These are phyloP conservation scores for Erythrocercus mccallii DNA, from an alignment of 2,113 vertebrate species.

Conservation along the genomic window DNA sequence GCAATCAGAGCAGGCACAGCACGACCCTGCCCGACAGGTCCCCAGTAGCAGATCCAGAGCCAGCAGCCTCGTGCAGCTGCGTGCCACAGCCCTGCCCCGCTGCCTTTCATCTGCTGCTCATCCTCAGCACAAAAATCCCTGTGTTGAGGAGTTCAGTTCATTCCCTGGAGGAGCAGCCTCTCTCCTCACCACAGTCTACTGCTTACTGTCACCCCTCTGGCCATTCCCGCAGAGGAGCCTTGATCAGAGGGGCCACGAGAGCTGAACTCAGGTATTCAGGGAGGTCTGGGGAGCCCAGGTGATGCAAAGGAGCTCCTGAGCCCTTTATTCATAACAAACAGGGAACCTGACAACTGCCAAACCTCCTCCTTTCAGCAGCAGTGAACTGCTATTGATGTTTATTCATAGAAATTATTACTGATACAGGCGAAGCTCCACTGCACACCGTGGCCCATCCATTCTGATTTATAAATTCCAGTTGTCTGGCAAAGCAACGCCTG, in stretches of 20 bases:
- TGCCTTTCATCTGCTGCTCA: not conserved
- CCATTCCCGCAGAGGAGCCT: not conserved
- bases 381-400: not conserved
- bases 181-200: accelerated
- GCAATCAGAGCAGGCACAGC: not conserved
- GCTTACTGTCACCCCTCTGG: not conserved
- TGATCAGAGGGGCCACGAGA: not conserved
- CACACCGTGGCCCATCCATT: not conserved
- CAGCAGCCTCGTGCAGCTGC: not conserved
- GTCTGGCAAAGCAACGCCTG: not conserved
- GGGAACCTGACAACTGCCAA: not conserved
- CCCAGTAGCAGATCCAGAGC: not conserved
- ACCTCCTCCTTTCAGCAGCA: not conserved
- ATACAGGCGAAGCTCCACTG: not conserved
- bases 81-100: not conserved
- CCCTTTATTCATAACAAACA: not conserved
- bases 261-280: not conserved
- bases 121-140: not conserved
- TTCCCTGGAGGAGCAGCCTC: not conserved
- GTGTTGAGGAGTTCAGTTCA: not conserved
- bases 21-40: not conserved
- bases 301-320: not conserved
- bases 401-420: not conserved
- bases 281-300: not conserved
- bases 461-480: not conserved